Conservation (phyloP, 2,113 vertebrate genomes). For the Pseudorasbora parva region DNA sequence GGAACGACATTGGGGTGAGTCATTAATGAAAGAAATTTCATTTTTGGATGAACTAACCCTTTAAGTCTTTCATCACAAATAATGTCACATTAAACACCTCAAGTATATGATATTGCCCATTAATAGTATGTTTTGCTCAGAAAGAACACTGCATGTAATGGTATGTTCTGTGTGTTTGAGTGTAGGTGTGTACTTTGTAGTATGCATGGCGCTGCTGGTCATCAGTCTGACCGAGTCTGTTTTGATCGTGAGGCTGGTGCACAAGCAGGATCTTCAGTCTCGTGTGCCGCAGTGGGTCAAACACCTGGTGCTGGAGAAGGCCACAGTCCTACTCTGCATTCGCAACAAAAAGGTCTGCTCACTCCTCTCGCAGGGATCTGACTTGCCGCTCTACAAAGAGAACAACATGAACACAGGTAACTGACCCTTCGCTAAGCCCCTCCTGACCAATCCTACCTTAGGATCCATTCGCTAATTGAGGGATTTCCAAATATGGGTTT, state of each 20-base stretch:
- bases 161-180: not conserved
- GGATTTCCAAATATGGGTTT: too few relatives aligned
- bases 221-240: slow-evolving; percentile 94
- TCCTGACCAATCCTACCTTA: not conserved
- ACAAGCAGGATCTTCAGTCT: slow-evolving; percentile 92
- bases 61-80: not conserved
- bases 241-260: slow-evolving; percentile 91
- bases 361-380: slow-evolving; percentile 62
- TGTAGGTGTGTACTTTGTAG: slow-evolving; percentile 92
- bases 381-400: slow-evolving; percentile 73
- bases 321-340: slow-evolving; percentile 83
- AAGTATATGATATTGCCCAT: not conserved
- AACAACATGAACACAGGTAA: slow-evolving; percentile 72
- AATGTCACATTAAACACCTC: not conserved
- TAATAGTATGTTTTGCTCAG: not conserved
- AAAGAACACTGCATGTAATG: not conserved
- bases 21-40: too few relatives aligned
- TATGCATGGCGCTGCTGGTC: slow-evolving; percentile 97
- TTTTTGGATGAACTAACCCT: too few relatives aligned
- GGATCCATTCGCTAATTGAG: not conserved
- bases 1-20: too few relatives aligned
- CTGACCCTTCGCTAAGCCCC: not conserved
- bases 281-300: slow-evolving; percentile 88
- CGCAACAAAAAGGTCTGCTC: slow-evolving; percentile 75
- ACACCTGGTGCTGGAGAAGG: slow-evolving; percentile 82